phyloP scores from a whole-genome alignment of 2,113 vertebrate species.

The Urocolius indicus region DNA sequence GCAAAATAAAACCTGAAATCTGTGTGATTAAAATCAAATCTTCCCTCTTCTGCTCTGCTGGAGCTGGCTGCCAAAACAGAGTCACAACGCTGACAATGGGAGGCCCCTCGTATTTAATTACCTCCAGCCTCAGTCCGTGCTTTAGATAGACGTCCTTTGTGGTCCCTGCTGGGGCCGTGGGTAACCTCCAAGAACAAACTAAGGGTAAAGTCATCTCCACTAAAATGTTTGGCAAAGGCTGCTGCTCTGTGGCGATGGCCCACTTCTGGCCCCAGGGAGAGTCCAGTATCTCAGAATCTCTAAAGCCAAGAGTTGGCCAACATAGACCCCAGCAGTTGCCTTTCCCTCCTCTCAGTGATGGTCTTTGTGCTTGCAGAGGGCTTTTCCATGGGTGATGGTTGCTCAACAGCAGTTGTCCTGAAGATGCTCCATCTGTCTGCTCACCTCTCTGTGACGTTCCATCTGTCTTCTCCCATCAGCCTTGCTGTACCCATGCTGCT shows the following conservation, averaged over 20 bases:
- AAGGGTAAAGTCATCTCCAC: background rate
- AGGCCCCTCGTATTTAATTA: slow-evolving; percentile 78
- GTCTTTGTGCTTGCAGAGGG: background rate
- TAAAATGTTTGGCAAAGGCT: background rate
- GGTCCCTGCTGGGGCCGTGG: slow-evolving; percentile 53
- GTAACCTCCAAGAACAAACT: slow-evolving; percentile 49
- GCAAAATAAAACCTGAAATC: slow-evolving; percentile 83
- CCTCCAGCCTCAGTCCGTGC: slow-evolving; percentile 57
- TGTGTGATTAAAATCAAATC: slow-evolving; percentile 84
- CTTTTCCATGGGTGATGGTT: background rate
- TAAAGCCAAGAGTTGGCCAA: background rate
- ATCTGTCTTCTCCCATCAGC: background rate
- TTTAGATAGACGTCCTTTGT: slow-evolving; percentile 26
- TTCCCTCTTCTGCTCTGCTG: slow-evolving; percentile 77
- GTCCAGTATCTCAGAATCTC: background rate
- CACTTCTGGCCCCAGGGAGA: background rate
- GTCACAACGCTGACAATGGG: slow-evolving; percentile 53
- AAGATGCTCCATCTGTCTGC: background rate
- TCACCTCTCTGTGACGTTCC: background rate
- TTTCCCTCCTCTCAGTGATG: background rate
- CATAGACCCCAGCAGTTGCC: background rate
- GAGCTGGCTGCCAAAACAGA: slow-evolving; percentile 67
- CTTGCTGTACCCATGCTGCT: background rate
- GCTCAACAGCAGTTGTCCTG: background rate
- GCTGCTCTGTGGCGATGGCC: background rate